phyloP scores from a whole-genome alignment of 2,888 invertebrate genomes.

The Cryptophagus acutangulus region DNA sequence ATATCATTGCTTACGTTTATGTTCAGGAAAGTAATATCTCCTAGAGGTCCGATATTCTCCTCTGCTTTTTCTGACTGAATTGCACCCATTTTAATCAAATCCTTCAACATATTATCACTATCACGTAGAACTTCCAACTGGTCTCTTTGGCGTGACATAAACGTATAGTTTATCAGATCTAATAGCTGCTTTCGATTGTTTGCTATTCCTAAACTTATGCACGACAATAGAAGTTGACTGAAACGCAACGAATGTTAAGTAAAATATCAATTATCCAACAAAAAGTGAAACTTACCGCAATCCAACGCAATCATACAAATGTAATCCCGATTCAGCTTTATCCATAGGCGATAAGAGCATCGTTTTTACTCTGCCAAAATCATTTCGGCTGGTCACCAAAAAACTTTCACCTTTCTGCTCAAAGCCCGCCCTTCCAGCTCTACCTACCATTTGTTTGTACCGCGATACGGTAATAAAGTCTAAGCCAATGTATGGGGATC shows the following conservation, averaged over 20 bases:
- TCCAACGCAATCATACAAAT: constrained; percentile 52
- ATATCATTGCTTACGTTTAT: no score
- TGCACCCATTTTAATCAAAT: constrained; percentile 50
- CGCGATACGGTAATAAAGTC: constrained; percentile 49
- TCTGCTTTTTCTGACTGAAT: no score
- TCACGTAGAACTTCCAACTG: no score
- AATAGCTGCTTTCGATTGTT: constrained; percentile 54
- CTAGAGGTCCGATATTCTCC: no score
- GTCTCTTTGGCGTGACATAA: no score
- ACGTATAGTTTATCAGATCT: no score
- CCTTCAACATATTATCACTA: no score
- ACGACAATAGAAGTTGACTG: constrained; percentile 62
- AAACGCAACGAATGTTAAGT: no score
- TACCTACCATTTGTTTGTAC: constrained; percentile 94
- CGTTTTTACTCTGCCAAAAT: constrained; percentile 55
- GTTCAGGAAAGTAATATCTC: no score
- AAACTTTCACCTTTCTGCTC: constrained; percentile 82
- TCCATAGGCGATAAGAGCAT: constrained; percentile 64
- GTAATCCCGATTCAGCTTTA: constrained; percentile 58
- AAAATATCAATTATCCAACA: no score
- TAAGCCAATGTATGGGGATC: constrained; percentile 61
- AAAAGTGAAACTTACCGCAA: constrained; percentile 50
- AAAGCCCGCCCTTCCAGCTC: constrained; percentile 89
- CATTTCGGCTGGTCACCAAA: constrained; percentile 64
- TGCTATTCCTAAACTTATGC: constrained; percentile 62